Evolutionary conservation across 2,888 invertebrate genomes (phyloP).

Genomic region (Arrhopalites spinosus): DNA sequence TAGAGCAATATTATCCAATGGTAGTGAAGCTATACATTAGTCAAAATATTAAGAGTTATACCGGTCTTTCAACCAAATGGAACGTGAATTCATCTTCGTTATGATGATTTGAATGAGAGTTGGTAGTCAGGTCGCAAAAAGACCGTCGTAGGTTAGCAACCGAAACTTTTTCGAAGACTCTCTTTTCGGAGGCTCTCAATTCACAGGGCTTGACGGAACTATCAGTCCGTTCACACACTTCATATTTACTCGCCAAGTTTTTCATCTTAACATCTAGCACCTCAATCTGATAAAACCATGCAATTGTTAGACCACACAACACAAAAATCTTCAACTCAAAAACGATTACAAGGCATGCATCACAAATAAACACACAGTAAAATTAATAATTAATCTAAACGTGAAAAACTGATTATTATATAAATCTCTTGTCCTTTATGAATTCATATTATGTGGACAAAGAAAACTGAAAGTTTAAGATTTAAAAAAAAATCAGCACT

Average conservation of each 20-base stretch:
- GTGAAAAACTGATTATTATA: too few species aligned
- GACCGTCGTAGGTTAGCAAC: constrained; percentile 46
- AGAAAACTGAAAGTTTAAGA: background rate
- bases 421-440: too few species aligned
- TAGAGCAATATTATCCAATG: too few species aligned
- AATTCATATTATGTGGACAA: too few species aligned
- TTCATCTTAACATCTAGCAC: constrained; percentile 34
- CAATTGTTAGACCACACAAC: background rate
- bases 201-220: constrained; percentile 9
- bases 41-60: constrained; percentile 12
- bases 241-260: constrained; percentile 34
- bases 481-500: constrained; percentile 24
- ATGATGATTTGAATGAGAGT: background rate
- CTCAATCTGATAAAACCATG: constrained; percentile 33
- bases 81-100: constrained; percentile 33
- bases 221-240: background rate
- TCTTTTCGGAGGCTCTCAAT: constrained; percentile 43
- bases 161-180: constrained; percentile 53
- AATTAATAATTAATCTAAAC: too few species aligned
- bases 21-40: too few species aligned
- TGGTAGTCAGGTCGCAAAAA: constrained; percentile 36
- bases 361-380: too few species aligned
- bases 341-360: background rate
- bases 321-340: background rate
- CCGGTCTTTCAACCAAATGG: constrained; percentile 40